A percentile compares a stretch with the other conserved stretches of the same genome.
phyloP scores from a whole-genome alignment of 92 coral and sea anemone species.

The Palythoa heliodiscus region DNA sequence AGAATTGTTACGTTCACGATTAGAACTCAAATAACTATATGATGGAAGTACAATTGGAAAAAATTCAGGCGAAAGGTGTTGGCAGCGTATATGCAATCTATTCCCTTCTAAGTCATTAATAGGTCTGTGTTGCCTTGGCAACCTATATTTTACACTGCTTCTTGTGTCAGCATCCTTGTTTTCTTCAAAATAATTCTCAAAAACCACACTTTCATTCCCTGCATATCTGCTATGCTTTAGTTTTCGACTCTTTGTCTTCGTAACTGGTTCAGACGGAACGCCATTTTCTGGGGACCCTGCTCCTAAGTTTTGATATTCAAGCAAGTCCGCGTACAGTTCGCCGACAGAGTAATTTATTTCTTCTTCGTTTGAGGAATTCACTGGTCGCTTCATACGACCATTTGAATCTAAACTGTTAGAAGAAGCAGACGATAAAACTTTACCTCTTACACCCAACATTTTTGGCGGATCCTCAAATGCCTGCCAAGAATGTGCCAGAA shows the following conservation, averaged over 20 bases:
- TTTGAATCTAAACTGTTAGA: neutral
- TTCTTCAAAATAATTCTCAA: slow-evolving; percentile 15
- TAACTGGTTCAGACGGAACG: neutral
- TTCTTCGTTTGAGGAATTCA: neutral
- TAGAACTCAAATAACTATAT: slow-evolving; percentile 20
- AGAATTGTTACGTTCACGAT: neutral
- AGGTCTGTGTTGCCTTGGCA: slow-evolving; percentile 15
- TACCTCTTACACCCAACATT: neutral
- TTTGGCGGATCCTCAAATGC: slow-evolving; percentile 70
- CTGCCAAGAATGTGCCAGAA: slow-evolving; percentile 47
- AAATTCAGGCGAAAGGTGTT: slow-evolving; percentile 48
- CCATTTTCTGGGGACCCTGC: neutral
- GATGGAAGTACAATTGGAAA: slow-evolving; percentile 25
- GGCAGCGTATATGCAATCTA: slow-evolving; percentile 15
- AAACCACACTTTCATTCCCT: neutral
- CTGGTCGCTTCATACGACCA: neutral
- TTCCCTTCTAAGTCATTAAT: neutral
- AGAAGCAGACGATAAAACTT: neutral
- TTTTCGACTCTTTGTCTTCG: neutral
- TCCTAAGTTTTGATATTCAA: neutral
- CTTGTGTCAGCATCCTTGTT: neutral
- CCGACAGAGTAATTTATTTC: neutral
- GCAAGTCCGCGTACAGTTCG: neutral
- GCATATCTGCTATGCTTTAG: neutral
- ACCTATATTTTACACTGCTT: slow-evolving; percentile 22